Conservation (phyloP, 2,888 invertebrate genomes). For the Sepiola atlantica region DNA sequence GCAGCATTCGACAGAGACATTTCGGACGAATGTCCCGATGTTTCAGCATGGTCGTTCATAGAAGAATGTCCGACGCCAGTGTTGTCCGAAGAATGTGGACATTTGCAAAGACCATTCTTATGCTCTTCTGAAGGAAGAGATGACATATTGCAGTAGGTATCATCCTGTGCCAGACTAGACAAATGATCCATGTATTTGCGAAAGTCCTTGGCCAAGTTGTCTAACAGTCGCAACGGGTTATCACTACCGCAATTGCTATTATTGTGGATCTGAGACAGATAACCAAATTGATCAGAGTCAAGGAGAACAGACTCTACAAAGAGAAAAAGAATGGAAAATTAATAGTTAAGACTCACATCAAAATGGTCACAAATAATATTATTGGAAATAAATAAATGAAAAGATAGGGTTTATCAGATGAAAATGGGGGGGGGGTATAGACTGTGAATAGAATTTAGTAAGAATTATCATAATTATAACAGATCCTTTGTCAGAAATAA, state of each 20-base stretch:
- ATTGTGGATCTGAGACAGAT: not conserved
- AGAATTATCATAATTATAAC: no score
- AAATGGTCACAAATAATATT: not conserved
- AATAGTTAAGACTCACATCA: not conserved
- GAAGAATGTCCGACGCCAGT: not conserved
- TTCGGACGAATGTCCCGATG: not conserved
- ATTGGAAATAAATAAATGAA: no score
- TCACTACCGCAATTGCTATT: constrained; percentile 2
- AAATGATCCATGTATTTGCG: constrained; percentile 65
- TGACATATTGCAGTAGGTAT: constrained; percentile 14
- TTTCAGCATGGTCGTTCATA: constrained; percentile 33
- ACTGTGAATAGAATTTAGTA: no score
- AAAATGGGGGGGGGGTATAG: no score
- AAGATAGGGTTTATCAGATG: no score
- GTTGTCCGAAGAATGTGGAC: not conserved
- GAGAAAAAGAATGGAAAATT: not conserved
- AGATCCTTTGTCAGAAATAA: no score
- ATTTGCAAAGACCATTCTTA: not conserved
- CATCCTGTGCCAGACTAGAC: constrained; percentile 58
- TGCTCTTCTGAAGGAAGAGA: not conserved
- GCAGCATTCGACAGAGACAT: not conserved
- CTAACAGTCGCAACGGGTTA: constrained; percentile 33
- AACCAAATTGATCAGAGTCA: constrained; percentile 38
- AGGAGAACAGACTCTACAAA: constrained; percentile 33
- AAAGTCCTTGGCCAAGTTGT: constrained; percentile 59